These are phyloP conservation scores for Heterochromis multidens DNA, from an alignment of 2,113 vertebrate genomes.

Conservation along the genomic window DNA sequence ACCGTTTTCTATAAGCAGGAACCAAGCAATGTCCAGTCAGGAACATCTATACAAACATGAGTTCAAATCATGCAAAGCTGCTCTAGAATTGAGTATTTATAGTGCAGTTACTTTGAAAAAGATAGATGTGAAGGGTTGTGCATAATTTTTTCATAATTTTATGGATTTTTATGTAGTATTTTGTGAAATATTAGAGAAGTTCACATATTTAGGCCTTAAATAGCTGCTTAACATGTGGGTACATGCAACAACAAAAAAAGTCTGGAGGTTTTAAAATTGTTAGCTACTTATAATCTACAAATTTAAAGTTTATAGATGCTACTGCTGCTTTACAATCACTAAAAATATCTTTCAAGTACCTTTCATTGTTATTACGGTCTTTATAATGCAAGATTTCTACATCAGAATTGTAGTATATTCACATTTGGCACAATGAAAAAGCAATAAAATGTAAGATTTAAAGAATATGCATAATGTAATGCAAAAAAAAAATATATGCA, in stretches of 20 bases:
- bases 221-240: too few species aligned
- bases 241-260: neutral
- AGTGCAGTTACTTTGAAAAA: neutral
- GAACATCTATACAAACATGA: too few species aligned
- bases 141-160: neutral
- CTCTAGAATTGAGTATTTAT: neutral
- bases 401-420: neutral
- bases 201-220: neutral
- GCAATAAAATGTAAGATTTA: neutral
- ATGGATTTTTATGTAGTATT: neutral
- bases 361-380: neutral
- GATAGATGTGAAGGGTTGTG: neutral
- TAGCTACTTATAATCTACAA: too few species aligned
- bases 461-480: neutral
- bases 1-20: too few species aligned
- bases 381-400: neutral
- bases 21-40: too few species aligned
- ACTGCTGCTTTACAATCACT: neutral
- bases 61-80: neutral
- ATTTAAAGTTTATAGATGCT: neutral
- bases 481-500: neutral
- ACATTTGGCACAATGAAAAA: neutral
- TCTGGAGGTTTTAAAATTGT: neutral
- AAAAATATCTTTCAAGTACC: neutral
- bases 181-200: neutral